Evolutionary conservation across 2,113 vertebrate species (phyloP), one percentile per base, ranked within the genome.

Genomic region (Cynopterus brachyotis): DNA sequence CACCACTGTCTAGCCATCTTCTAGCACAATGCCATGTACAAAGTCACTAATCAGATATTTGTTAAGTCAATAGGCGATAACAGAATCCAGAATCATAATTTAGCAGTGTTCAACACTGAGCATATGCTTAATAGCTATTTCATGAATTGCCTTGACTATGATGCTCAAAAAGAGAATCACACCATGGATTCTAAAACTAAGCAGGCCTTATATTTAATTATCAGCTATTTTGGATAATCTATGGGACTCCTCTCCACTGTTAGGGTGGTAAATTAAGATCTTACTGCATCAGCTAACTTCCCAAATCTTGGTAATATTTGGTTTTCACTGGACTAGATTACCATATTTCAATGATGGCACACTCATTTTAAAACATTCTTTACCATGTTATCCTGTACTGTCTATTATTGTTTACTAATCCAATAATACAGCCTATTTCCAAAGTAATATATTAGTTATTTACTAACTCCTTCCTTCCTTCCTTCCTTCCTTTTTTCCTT

Each of bases 141-240:
- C 47, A 13, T 70, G 37, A 89, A 83, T 86, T 90, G 9, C 75
- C 37, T 67, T 80, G 53, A 82, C 57, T 42, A 42, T 76, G 85
- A 83, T 82, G 26, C 30, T 81, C 40, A 83, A 88, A 95, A 95
- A 75, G n/a, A 91, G 40, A 90, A 67, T 78, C 60, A 91, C 16
- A 24, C 50, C 69, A 85, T 62, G 40, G 91, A 93, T 96, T 93
- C 91, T 84, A 59, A 86, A 96, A 78, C 66, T 57, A 96, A 97
- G 76, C 28, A 81, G 62, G 72, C 76, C 79, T 91, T 89, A 81
- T 94, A 83, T 94, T 80, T 95, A 97, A 93, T 94, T 80, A 72
- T 76, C 96, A 95, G 85, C 96, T 97, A 91, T 93, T 96, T 73
- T 26, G 97, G 94, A 97, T 97, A 95, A 97, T 82, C 91, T 95